Base-by-base conservation (phyloP, 2,888 invertebrate species). In the Eledona agricola region DNA sequence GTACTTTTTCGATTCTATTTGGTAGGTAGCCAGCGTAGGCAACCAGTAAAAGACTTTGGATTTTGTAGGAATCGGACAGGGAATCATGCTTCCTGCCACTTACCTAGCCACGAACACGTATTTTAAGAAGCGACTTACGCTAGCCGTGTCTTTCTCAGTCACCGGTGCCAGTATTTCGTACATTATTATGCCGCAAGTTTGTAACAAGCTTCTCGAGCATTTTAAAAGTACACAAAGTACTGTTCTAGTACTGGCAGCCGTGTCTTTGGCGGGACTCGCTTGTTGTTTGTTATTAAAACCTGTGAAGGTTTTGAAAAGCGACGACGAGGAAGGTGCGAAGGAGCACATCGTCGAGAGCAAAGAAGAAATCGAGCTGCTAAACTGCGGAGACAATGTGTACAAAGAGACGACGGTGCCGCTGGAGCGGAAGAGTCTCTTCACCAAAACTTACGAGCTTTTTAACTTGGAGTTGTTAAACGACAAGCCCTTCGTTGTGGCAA, bases 271-370 rank as follows among this genome's bases (percentile, higher is more conserved):
- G 52, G 76, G 79, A 0, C 63, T 79, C 1, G 66, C 78, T 7
- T 79, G 78, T 1, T 78, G 79, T 6, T 67, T 76, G 15, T 66
- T 83, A 7, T 66, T 82, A 7, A 77, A 75, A 58, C 81, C 82
- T 0, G 69, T 79, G 6, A 66, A 65, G 46, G 25, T 28, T 42
- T 20, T 16, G 38, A 46, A 45, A 12, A 13, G 13, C 17, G 17
- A 32, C 11, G 26, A 35, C 2, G 25, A 23, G 11, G 37, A 26
- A 9, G 42, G 37, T 2, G 11, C 10, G 35, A 17, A 40, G 56
- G 25, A 40, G 13, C 28, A 26, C 9, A 13, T 20, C 11, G 11
- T 16, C 15, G 11, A 32, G 19, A 26, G 0, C 7, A 31, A 65
- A 57, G 59, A 57, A 47, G 55, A 52, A 17, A 15, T 51, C 9